These are phyloP conservation scores for Neomonachus schauinslandi DNA, from an alignment of 2,113 vertebrate genomes.

Conservation along the genomic window DNA sequence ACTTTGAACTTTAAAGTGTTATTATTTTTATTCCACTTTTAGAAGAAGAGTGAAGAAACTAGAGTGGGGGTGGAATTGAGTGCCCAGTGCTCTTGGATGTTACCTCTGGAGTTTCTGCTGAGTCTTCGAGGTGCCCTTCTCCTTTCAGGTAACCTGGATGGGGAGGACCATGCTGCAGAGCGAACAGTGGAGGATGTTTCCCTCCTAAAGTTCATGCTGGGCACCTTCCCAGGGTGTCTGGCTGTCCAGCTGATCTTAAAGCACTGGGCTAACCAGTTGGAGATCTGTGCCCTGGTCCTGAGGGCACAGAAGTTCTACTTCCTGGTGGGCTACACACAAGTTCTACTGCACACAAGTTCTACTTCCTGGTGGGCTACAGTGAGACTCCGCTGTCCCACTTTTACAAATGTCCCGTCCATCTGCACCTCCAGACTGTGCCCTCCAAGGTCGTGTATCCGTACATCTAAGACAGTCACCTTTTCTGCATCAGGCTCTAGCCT, in stretches of 20 bases:
- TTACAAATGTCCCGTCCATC: conserved; percentile 93
- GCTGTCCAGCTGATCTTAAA: conserved; percentile 90
- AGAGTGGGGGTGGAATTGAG: neutral
- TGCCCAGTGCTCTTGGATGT: neutral
- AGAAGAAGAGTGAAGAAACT: neutral
- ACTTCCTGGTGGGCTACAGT: neutral
- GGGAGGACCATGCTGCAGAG: conserved; percentile 87
- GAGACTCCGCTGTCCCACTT: conserved; percentile 90
- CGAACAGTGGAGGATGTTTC: conserved; percentile 92
- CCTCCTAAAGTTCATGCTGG: conserved; percentile 90
- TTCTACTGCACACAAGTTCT: too few species aligned
- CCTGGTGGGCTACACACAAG: neutral
- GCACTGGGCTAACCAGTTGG: conserved; percentile 51
- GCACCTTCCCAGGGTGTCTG: conserved; percentile 92
- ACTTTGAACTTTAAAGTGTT: neutral
- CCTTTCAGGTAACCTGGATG: conserved; percentile 89
- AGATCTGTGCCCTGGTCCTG: conserved; percentile 87
- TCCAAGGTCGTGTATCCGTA: conserved; percentile 90
- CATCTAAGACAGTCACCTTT: conserved; percentile 75
- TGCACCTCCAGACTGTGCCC: conserved; percentile 87
- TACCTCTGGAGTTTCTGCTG: neutral
- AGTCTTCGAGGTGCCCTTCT: neutral
- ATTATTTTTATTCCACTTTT: neutral
- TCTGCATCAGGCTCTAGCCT: neutral
- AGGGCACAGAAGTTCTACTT: conserved; percentile 63